A percentile compares a stretch with the other conserved stretches of the same genome.
These are phyloP conservation scores for Neosalanx taihuensis DNA, from an alignment of 2,797 vertebrate species.

Conservation along the genomic window DNA sequence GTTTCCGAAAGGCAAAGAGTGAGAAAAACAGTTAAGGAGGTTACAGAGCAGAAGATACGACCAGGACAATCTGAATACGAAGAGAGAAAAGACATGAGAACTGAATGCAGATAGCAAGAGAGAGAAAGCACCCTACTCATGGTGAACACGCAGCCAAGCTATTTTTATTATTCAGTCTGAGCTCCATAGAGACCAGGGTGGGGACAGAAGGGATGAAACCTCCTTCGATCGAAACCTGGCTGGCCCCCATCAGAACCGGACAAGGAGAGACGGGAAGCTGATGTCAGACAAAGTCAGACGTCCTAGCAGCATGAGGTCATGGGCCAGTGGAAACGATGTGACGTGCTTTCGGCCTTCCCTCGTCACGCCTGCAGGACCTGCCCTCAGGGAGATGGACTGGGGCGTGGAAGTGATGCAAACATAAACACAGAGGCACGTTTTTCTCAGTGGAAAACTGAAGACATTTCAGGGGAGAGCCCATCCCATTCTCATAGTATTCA, in stretches of 20 bases:
- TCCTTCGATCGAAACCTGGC: constrained; percentile 74
- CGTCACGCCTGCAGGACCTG: neutral
- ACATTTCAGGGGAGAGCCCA: neutral
- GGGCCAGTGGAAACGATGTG: constrained; percentile 42
- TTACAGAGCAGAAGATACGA: too few relatives aligned
- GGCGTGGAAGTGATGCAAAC: neutral
- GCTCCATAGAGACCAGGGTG: constrained; percentile 75
- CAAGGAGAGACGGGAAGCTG: constrained; percentile 56
- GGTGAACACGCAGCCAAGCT: constrained; percentile 60
- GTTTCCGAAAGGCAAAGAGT: neutral
- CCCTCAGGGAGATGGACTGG: neutral
- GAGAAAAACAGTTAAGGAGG: neutral
- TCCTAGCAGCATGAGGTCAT: constrained; percentile 60
- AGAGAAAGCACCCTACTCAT: constrained; percentile 47
- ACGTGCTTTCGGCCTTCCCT: neutral
- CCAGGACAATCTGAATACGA: too few relatives aligned
- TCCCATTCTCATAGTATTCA: neutral
- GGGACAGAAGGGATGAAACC: constrained; percentile 57
- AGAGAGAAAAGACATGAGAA: neutral
- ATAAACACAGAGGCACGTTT: neutral
- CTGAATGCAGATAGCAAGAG: constrained; percentile 24
- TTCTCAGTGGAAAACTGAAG: neutral
- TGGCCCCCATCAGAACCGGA: constrained; percentile 65
- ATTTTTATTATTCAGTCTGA: constrained; percentile 73
- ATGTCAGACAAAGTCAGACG: constrained; percentile 56